phyloP scores from a whole-genome alignment of 2,797 vertebrate genomes.

The Rhincodon typus region DNA sequence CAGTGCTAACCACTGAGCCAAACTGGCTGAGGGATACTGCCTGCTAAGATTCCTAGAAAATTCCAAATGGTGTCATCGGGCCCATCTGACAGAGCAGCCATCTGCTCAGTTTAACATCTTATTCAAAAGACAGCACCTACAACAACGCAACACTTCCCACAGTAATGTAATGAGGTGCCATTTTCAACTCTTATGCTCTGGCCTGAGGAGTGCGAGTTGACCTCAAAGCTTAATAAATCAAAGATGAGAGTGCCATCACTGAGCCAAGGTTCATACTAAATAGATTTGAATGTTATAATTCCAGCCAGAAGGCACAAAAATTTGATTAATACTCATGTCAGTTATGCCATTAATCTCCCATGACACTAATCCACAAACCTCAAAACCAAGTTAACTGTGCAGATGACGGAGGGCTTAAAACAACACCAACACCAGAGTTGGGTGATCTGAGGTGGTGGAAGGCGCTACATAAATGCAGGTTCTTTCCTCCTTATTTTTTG shows the following conservation, averaged over 20 bases:
- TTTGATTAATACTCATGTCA: neutral
- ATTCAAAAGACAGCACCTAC: neutral
- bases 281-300: too few relatives aligned
- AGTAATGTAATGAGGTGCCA: neutral
- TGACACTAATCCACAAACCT: neutral
- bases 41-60: neutral
- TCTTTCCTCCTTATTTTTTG: neutral
- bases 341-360: neutral
- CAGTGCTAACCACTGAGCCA: neutral
- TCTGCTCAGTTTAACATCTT: neutral
- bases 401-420: neutral
- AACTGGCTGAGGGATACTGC: neutral
- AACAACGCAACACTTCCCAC: neutral
- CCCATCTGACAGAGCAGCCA: neutral
- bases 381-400: neutral
- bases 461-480: neutral
- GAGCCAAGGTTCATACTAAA: neutral
- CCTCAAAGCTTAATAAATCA: neutral
- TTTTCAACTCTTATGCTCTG: neutral
- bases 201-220: neutral
- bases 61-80: neutral
- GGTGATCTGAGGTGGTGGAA: neutral
- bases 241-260: neutral
- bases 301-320: neutral
- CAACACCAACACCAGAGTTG: neutral